Evolutionary conservation across 2,888 invertebrate genomes (phyloP), one percentile per base, ranked within the genome.

Genomic region (Dioctria rufipes): DNA sequence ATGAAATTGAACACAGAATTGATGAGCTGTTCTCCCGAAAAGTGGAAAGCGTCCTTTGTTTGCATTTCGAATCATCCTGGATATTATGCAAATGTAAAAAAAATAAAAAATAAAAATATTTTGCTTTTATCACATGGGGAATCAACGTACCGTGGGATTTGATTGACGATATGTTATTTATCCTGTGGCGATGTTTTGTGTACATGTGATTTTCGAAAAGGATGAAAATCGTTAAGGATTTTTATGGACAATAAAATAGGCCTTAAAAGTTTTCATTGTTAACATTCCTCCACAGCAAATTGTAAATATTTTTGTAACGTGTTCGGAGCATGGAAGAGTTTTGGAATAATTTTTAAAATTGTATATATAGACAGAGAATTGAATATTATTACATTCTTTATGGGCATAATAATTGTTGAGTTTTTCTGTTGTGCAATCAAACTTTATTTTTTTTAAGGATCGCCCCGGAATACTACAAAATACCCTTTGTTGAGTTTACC

Each of bases 1-100:
- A 75, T 60, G 42, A 75, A 75, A 75, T 75, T 75, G 73, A 75
- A 75, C 73, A 60, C 73, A 60, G 73, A 60, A 60, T 75, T 75
- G 73, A 75, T 75, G 73, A 60, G 73, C 43, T 25, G 73, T 43
- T 43, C 63, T 54, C 25, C 25, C 25, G 25, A 25, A 25, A 25
- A 25, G 60, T 75, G 5, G 5, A 40, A 54, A 60, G 73, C 43
- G 42, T 60, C 58, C 8, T 75, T 60, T 75, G 73, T 75, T 75
- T 75, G 73, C 73, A 75, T 60, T 75, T 75, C 8, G 73, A 60
- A 75, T 75, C 73, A 75, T 75, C 60, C 73, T 11, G 58, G 43
- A 75, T 75, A 75, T 75, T 75, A 75, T 75, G 73, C 42, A 60
- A 25, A 43, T 54, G 43, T 60, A 75, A 75, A 25, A 25, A 25